A percentile compares a stretch with the other conserved stretches of the same genome.
Conservation (phyloP, 2,113 vertebrate species). For the Cariama cristata region DNA sequence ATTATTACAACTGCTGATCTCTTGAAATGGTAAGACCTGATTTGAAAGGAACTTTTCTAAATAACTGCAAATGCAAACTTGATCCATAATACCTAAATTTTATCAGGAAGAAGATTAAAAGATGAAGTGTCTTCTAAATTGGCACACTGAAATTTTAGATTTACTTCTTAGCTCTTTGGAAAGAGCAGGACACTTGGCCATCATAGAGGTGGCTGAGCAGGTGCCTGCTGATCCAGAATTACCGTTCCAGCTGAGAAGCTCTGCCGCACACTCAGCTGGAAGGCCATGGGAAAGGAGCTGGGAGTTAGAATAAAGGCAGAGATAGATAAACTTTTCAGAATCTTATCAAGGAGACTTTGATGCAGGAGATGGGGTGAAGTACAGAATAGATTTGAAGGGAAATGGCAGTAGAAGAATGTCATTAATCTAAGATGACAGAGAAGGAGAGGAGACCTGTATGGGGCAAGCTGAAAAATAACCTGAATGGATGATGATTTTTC, state of each 20-base stretch:
- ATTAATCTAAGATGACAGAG: background rate
- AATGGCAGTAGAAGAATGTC: background rate
- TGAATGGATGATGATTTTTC: background rate
- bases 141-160: background rate
- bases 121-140: background rate
- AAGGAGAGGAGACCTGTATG: background rate
- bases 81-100: background rate
- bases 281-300: background rate
- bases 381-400: background rate
- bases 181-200: background rate
- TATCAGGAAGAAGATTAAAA: background rate
- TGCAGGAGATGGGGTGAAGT: background rate
- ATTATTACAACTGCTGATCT: background rate
- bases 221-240: background rate
- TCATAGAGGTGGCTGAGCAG: background rate
- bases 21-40: background rate
- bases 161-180: background rate
- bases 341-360: background rate
- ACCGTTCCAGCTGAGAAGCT: background rate
- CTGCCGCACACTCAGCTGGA: rapidly evolving
- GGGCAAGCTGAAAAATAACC: background rate
- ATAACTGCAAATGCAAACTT: background rate
- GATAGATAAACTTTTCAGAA: background rate
- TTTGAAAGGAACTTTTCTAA: background rate
- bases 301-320: background rate